A percentile compares a stretch with the other conserved stretches of the same genome.
Evolutionary conservation across 2,113 vertebrate species (phyloP).

Genomic region (Gymnobelideus leadbeateri): DNA sequence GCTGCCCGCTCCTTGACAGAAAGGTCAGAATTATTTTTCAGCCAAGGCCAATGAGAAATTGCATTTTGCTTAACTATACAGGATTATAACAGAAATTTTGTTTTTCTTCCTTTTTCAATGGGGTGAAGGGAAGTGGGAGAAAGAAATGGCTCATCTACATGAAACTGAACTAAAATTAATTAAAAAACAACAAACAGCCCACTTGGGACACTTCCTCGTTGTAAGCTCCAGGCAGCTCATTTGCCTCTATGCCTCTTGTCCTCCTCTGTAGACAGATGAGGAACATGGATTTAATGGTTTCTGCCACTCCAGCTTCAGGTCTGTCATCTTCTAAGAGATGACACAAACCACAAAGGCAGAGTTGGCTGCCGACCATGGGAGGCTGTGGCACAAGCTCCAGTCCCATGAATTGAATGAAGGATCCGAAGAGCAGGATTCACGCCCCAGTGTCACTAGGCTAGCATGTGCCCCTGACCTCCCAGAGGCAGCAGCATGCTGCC

Average conservation of each 20-base stretch:
- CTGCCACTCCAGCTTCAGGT: background rate
- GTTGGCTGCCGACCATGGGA: background rate
- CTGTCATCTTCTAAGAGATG: background rate
- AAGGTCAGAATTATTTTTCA: too few species aligned
- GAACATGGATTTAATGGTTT: background rate
- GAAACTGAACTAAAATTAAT: background rate
- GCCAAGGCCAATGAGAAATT: too few species aligned
- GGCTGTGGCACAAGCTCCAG: background rate
- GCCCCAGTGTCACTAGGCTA: fast-evolving
- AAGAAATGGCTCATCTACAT: background rate
- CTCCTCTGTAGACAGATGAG: background rate
- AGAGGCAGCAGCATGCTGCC: background rate
- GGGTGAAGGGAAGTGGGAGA: background rate
- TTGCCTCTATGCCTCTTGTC: background rate
- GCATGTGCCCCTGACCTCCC: background rate
- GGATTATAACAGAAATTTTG: too few species aligned
- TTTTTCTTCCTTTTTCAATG: background rate
- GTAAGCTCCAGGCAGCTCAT: background rate
- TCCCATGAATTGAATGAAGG: background rate
- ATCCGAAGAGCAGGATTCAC: background rate
- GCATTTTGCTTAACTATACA: too few species aligned
- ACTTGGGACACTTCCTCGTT: background rate
- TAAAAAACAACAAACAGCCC: background rate
- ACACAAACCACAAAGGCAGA: background rate
- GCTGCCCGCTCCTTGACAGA: background rate